Evolutionary conservation across 2,888 invertebrate species (phyloP).

Genomic region (Scaptodrosophila latifasciaeformis): DNA sequence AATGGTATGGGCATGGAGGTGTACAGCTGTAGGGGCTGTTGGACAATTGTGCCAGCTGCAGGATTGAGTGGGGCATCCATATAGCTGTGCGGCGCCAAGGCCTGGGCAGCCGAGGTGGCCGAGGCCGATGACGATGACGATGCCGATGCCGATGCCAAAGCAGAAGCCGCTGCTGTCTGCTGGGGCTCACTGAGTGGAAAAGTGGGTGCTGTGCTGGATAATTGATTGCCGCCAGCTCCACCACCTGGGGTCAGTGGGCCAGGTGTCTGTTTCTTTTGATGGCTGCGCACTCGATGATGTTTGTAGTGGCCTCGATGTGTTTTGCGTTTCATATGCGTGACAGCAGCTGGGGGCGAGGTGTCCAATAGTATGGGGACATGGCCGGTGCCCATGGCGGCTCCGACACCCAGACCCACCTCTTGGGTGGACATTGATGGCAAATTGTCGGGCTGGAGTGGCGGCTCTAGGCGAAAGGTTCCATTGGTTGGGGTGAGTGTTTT

Average conservation of each 20-base stretch:
- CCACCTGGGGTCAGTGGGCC: background rate
- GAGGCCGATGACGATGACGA: conserved; percentile 17
- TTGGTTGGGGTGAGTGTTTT: conserved; percentile 43
- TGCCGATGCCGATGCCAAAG: conserved; percentile 13
- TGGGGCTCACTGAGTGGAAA: conserved; percentile 27
- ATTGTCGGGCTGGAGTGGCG: conserved; percentile 17
- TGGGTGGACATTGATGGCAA: too few relatives aligned
- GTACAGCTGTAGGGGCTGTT: conserved; percentile 56
- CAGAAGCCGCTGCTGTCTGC: too few relatives aligned
- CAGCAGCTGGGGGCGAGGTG: conserved; percentile 45
- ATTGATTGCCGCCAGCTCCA: background rate
- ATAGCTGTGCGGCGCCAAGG: conserved; percentile 38
- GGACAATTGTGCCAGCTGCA: conserved; percentile 56
- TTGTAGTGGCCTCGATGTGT: conserved; percentile 67
- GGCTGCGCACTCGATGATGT: conserved; percentile 54
- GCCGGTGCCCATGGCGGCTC: background rate
- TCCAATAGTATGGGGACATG: conserved; percentile 57
- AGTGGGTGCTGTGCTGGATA: conserved; percentile 1
- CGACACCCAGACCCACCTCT: too few relatives aligned
- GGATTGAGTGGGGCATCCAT: conserved; percentile 64
- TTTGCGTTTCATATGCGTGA: conserved; percentile 55
- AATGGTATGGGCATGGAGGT: conserved; percentile 71
- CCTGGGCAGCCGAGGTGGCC: conserved; percentile 7
- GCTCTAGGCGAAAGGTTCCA: conserved; percentile 52
- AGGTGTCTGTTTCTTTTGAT: conserved; percentile 22